A percentile compares a stretch with the other conserved stretches of the same genome.
Conservation (phyloP, 1,140 invertebrate species). For the Pseudachorutes palmiensis region DNA sequence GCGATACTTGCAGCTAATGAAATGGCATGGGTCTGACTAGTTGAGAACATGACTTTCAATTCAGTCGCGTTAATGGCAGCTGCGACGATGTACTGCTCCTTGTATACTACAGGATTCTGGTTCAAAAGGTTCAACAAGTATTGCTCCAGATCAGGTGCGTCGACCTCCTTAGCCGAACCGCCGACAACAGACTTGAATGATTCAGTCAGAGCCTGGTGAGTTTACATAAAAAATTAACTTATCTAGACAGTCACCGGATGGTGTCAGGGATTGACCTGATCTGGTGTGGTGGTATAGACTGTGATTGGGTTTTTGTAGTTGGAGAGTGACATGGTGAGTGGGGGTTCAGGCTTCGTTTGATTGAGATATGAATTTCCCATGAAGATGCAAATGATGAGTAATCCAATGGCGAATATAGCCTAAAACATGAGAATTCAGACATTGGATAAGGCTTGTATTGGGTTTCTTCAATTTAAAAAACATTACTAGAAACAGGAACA, state of each 20-base stretch:
- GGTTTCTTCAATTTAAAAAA: not conserved
- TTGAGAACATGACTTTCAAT: slow-evolving; percentile 44
- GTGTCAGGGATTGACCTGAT: slow-evolving; percentile 1
- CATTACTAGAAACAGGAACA: slow-evolving; percentile 38
- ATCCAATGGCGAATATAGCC: slow-evolving; percentile 16
- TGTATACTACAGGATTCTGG: slow-evolving; percentile 15
- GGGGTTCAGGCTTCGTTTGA: not conserved
- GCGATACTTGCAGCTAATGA: slow-evolving; percentile 53
- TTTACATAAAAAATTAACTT: not conserved
- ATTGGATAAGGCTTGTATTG: not conserved
- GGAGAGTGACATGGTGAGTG: not conserved
- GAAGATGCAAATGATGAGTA: slow-evolving; percentile 20
- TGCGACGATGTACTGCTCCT: slow-evolving; percentile 24
- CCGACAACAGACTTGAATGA: slow-evolving; percentile 1
- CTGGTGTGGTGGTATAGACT: not conserved
- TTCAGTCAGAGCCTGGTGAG: not conserved
- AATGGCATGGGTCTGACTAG: slow-evolving; percentile 56
- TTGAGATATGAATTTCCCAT: slow-evolving; percentile 2
- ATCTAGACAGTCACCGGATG: not conserved
- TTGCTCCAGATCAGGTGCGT: not conserved
- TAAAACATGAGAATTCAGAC: too few relatives aligned
- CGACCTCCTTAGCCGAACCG: not conserved
- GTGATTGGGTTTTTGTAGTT: slow-evolving; percentile 13
- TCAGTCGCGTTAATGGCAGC: slow-evolving; percentile 14
- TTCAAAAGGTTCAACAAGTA: not conserved